A percentile compares a stretch with the other conserved stretches of the same genome.
phyloP scores from a whole-genome alignment of 2,888 invertebrate genomes.

The Dimorphilus gyrociliatus region DNA sequence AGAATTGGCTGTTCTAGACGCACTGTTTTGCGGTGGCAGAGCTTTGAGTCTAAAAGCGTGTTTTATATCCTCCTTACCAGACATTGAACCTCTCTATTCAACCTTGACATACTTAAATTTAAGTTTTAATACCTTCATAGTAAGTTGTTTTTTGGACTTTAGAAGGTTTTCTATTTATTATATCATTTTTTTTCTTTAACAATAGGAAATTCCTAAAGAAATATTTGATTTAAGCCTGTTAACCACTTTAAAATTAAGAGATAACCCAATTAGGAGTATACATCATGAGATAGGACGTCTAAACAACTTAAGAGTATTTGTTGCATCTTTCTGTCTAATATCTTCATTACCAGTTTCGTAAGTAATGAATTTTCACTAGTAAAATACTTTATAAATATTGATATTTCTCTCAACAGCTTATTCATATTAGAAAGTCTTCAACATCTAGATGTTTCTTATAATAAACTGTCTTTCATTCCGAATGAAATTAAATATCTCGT shows the following conservation, averaged over 20 bases:
- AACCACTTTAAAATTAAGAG: conserved; percentile 26
- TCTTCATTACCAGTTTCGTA: conserved; percentile 25
- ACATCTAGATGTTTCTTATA: conserved; percentile 30
- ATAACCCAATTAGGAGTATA: conserved; percentile 28
- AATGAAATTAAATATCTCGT: conserved; percentile 20
- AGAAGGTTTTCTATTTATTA: too few species aligned
- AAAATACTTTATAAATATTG: not conserved
- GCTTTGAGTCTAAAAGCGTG: conserved; percentile 34
- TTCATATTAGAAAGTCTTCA: conserved; percentile 21
- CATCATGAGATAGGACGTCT: conserved; percentile 24
- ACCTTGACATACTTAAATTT: conserved; percentile 30
- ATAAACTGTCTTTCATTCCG: conserved; percentile 23
- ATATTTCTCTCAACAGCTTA: conserved; percentile 15
- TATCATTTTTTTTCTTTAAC: not conserved
- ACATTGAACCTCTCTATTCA: conserved; percentile 21
- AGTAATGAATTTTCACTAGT: conserved; percentile 4
- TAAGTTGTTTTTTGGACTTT: conserved; percentile 14
- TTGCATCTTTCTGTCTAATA: conserved; percentile 29
- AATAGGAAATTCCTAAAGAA: conserved; percentile 22
- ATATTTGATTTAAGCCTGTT: conserved; percentile 22
- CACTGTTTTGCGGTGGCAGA: conserved; percentile 26
- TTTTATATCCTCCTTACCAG: conserved; percentile 27
- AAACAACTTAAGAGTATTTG: conserved; percentile 20
- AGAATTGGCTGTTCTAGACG: conserved; percentile 31
- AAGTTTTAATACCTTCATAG: conserved; percentile 33